phyloP scores from a whole-genome alignment of 2,797 vertebrate species.

The Phoebastria nigripes region DNA sequence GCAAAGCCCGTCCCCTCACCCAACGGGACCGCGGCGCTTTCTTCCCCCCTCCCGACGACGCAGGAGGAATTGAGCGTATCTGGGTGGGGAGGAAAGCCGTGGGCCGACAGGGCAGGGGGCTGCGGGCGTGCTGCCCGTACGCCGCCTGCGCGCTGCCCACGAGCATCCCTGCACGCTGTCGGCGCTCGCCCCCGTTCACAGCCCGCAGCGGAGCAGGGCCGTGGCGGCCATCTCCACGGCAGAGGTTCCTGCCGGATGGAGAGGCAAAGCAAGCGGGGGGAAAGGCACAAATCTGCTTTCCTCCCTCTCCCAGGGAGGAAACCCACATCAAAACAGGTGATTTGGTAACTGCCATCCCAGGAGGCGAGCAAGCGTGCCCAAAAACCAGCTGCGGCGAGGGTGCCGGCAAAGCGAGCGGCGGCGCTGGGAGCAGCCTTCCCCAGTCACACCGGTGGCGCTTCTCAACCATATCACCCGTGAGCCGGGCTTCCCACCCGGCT shows the following conservation, averaged over 20 bases:
- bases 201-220: background rate
- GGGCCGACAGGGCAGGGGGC: background rate
- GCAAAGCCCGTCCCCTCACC: background rate
- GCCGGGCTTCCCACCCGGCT: background rate
- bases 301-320: background rate
- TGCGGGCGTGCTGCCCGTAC: background rate
- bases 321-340: background rate
- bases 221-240: background rate
- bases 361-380: background rate
- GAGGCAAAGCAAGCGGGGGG: background rate
- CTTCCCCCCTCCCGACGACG: no score
- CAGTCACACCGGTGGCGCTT: rapidly evolving
- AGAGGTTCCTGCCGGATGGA: background rate
- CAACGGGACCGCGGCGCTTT: rapidly evolving
- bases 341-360: background rate
- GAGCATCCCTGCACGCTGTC: rapidly evolving
- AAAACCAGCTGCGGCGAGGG: rapidly evolving
- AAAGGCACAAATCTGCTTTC: background rate
- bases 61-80: rapidly evolving
- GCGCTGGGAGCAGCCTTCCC: no score
- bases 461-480: background rate
- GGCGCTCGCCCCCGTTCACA: background rate
- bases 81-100: background rate
- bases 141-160: rapidly evolving
- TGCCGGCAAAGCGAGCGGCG: rapidly evolving